phyloP scores from a whole-genome alignment of 2,113 vertebrate genomes.

The Lasiurus borealis region DNA sequence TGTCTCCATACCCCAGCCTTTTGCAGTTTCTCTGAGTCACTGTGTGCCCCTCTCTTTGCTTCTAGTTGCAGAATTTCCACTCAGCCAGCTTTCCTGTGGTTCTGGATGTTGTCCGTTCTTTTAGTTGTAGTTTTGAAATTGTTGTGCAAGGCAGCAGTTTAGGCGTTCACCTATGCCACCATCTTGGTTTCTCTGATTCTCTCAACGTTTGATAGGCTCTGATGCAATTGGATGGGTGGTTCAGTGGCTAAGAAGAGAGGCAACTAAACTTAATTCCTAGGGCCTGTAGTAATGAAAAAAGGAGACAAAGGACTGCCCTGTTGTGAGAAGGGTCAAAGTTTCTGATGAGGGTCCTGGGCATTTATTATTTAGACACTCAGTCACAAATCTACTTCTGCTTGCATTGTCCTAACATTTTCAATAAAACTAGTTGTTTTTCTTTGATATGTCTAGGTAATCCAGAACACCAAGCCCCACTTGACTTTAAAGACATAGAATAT shows the following conservation, averaged over 20 bases:
- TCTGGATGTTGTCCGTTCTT: too few species aligned
- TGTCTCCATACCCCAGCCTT: too few species aligned
- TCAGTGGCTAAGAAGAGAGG: background rate
- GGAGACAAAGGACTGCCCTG: background rate
- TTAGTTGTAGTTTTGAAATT: too few species aligned
- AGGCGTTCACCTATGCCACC: too few species aligned
- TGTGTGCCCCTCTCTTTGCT: too few species aligned
- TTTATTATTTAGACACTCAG: background rate
- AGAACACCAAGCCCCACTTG: background rate
- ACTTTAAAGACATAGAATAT: background rate
- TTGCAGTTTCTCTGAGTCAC: too few species aligned
- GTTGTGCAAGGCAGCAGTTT: too few species aligned
- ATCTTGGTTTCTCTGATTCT: too few species aligned
- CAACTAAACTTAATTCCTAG: background rate
- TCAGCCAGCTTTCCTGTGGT: too few species aligned
- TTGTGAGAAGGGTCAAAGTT: background rate
- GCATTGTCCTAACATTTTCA: background rate
- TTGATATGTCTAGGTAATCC: background rate
- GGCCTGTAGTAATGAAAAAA: background rate
- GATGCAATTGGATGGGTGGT: background rate
- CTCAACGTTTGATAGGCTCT: background rate
- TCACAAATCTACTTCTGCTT: background rate
- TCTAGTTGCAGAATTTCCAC: too few species aligned
- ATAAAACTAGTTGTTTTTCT: background rate
- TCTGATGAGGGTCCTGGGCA: background rate